Base-by-base conservation (phyloP, 2,888 invertebrate species). In the Nephrotoma guestfalica region DNA sequence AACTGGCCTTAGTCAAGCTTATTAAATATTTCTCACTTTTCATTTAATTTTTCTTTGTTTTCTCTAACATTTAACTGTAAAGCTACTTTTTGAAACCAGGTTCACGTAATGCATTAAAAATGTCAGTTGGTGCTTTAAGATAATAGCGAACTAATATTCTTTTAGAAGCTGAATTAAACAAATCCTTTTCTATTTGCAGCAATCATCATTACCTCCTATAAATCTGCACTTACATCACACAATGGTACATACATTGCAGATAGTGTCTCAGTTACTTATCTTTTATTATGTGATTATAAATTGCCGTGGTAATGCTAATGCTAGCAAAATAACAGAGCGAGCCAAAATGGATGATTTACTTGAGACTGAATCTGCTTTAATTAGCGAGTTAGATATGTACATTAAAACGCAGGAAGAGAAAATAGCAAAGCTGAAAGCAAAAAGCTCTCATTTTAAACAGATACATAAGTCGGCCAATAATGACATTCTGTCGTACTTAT, bases 271-370 rank as follows among this genome's bases (percentile, higher is more conserved):
- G 15, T n/a, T 51, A 13, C n/a, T 51, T 6, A 51, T 51, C 4
- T 51, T 85, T 4, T 85, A 15, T 85, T 41, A 42, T 9, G 2
- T 41, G n/a, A 41, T 85, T 42, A 6, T 42, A 42, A 85, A 6
- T n/a, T 41, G 41, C 42, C 71, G 57, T 41, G 86, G 84, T 30
- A 86, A 71, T 5, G 91, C 91, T 30, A 86, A 71, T 5, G 91
- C 91, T 6, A 99, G 99, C 91, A 92, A 99, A 41, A 99, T 96
- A 92, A 99, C 99, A 0, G 98, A 99, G 0, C 93, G 99, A 89
- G 96, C 96, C 0, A 98, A 99, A 90, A 94, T 99, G 92, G 97
- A 99, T 91, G 96, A 96, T 89, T 93, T 99, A 41, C 92, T 99
- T 88, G 95, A 96, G 90, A 98, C 98, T 41, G 99, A 99, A 92